A percentile compares a stretch with the other conserved stretches of the same genome.
These are phyloP conservation scores for Cyclura pinguis DNA, from an alignment of 2,797 vertebrate species.

Conservation along the genomic window DNA sequence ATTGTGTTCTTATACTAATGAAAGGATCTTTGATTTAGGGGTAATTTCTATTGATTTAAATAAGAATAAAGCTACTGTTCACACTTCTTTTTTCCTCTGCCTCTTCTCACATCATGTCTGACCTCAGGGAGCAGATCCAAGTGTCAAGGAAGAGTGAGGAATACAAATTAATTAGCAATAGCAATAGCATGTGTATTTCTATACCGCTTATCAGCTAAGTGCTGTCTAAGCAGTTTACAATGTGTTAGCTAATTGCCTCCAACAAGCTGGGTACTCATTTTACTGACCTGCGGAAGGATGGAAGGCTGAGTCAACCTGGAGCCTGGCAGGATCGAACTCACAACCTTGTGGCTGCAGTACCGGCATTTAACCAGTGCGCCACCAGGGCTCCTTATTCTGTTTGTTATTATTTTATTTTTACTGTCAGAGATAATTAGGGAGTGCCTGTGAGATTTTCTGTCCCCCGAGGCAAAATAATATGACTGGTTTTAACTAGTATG, in stretches of 20 bases:
- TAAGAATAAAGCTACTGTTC: neutral
- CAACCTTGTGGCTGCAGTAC: no score
- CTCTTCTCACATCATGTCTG: neutral
- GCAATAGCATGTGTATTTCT: no score
- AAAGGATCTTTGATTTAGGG: neutral
- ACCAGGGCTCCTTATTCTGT: no score
- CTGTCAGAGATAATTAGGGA: neutral
- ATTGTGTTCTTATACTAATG: neutral
- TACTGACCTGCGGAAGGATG: no score
- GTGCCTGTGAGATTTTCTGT: neutral
- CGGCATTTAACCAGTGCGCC: no score
- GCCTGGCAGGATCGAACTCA: no score
- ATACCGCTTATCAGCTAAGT: no score
- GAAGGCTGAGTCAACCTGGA: no score
- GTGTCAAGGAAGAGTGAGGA: neutral
- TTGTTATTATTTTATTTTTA: neutral
- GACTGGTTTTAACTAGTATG: neutral
- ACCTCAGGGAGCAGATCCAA: neutral
- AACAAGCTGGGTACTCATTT: no score
- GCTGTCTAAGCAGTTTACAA: no score
- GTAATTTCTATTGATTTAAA: neutral
- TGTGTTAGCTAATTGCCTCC: no score
- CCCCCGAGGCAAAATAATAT: neutral
- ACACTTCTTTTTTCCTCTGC: neutral
- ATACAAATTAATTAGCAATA: neutral